These are phyloP conservation scores for Psettodes erumei DNA, from an alignment of 2,113 vertebrate genomes.

Conservation along the genomic window DNA sequence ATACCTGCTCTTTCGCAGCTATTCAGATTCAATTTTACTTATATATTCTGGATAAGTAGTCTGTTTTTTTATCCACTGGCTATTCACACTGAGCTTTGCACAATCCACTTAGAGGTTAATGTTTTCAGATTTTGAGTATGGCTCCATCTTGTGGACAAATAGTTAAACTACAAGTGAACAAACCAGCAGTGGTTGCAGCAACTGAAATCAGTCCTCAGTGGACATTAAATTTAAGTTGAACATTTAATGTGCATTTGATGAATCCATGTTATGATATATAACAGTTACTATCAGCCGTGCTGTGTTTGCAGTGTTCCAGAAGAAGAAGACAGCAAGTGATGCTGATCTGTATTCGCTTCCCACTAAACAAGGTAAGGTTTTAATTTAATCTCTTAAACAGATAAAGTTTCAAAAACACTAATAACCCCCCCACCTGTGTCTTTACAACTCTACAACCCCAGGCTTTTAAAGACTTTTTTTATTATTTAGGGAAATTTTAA, in stretches of 20 bases:
- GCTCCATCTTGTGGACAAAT: constrained; percentile 71
- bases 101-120: not conserved
- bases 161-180: constrained; percentile 5
- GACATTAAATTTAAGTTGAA: too few relatives aligned
- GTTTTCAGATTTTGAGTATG: constrained; percentile 12
- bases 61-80: not conserved
- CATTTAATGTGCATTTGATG: too few relatives aligned
- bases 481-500: too few relatives aligned
- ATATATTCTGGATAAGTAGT: not conserved
- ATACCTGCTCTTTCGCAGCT: not conserved
- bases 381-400: not conserved
- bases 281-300: not conserved
- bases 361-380: constrained; percentile 83
- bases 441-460: not conserved
- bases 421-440: not conserved
- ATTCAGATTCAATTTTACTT: constrained; percentile 16
- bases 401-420: not conserved
- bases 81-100: not conserved
- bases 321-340: constrained; percentile 77
- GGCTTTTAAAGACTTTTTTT: too few relatives aligned
- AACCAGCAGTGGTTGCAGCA: too few relatives aligned
- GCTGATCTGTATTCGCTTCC: constrained; percentile 71
- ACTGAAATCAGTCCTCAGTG: too few relatives aligned
- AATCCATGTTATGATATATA: not conserved
- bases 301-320: constrained; percentile 87